A percentile compares a stretch with the other conserved stretches of the same genome.
Evolutionary conservation across 2,888 invertebrate species (phyloP).

Genomic region (Caenorhabditis angaria): DNA sequence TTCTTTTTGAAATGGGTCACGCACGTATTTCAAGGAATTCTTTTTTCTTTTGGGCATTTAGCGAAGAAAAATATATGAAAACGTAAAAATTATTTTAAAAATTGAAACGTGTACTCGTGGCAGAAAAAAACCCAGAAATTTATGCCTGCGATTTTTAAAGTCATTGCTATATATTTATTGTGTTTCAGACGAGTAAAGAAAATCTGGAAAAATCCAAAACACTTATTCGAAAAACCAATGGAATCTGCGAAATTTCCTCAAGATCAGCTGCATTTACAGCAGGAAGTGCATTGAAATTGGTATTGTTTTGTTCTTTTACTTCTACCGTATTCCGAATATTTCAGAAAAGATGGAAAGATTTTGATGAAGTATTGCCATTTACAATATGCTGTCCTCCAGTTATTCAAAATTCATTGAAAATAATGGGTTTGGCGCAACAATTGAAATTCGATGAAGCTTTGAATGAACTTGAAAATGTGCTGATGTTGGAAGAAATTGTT

Average conservation of each 20-base stretch:
- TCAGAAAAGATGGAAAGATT: slow-evolving; percentile 37
- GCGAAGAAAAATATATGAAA: no score
- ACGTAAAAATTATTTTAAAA: no score
- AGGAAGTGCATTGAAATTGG: slow-evolving; percentile 38
- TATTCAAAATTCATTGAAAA: slow-evolving; percentile 27
- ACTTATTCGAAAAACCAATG: slow-evolving; percentile 19
- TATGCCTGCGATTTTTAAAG: no score
- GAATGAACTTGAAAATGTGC: slow-evolving; percentile 36
- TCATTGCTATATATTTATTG: no score
- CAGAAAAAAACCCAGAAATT: no score
- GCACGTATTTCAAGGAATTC: no score
- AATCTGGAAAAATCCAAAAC: slow-evolving; percentile 35
- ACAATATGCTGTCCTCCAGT: slow-evolving; percentile 30
- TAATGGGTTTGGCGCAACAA: slow-evolving; percentile 28
- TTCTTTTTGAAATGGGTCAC: no score
- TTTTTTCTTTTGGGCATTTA: no score
- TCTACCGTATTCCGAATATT: not conserved
- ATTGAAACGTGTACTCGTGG: no score
- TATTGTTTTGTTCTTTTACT: slow-evolving; percentile 5
- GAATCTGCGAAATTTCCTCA: slow-evolving; percentile 37
- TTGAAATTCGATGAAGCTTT: slow-evolving; percentile 44
- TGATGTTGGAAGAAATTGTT: slow-evolving; percentile 35
- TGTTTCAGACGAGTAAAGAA: slow-evolving; percentile 26
- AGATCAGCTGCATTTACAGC: slow-evolving; percentile 44
- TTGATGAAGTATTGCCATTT: slow-evolving; percentile 30